These are phyloP conservation scores for Borostomias antarcticus DNA, from an alignment of 2,797 vertebrate species.

Conservation along the genomic window DNA sequence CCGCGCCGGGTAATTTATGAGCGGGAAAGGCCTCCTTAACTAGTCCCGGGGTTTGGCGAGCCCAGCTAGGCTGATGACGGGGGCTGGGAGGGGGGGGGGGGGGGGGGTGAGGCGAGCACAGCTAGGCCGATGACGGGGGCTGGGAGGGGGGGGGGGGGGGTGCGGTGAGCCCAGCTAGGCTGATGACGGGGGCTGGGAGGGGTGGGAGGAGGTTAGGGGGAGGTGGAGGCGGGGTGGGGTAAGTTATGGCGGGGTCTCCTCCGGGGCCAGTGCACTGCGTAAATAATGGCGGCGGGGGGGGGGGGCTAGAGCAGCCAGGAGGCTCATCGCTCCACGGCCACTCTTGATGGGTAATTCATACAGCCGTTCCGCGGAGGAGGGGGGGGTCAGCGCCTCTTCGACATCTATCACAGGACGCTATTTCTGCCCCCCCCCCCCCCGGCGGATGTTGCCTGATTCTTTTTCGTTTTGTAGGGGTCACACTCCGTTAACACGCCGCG, in stretches of 20 bases:
- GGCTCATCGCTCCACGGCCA: constrained; percentile 64
- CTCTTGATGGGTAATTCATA: constrained; percentile 66
- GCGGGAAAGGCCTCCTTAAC: constrained; percentile 51
- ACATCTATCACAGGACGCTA: constrained; percentile 51
- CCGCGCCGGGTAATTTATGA: constrained; percentile 65
- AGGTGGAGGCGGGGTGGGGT: not conserved
- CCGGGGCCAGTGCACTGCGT: constrained; percentile 52
- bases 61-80: not conserved
- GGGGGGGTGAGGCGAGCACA: not conserved
- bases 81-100: constrained; percentile 23
- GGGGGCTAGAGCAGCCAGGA: constrained; percentile 55
- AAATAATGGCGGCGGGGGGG: constrained; percentile 58
- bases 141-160: constrained; percentile 21
- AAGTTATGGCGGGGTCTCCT: constrained; percentile 57
- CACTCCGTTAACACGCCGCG: constrained; percentile 43
- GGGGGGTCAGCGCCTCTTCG: constrained; percentile 37
- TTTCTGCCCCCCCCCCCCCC: constrained; percentile 18
- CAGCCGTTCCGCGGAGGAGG: constrained; percentile 32
- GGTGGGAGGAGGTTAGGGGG: not conserved
- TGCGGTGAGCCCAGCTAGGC: constrained; percentile 14
- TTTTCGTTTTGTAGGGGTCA: not conserved
- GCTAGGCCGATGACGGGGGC: constrained; percentile 4
- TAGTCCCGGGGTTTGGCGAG: constrained; percentile 34
- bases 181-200: constrained; percentile 23
- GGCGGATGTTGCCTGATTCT: not conserved